Conservation (phyloP, 2,113 vertebrate genomes). For the Erythrolamprus reginae region DNA sequence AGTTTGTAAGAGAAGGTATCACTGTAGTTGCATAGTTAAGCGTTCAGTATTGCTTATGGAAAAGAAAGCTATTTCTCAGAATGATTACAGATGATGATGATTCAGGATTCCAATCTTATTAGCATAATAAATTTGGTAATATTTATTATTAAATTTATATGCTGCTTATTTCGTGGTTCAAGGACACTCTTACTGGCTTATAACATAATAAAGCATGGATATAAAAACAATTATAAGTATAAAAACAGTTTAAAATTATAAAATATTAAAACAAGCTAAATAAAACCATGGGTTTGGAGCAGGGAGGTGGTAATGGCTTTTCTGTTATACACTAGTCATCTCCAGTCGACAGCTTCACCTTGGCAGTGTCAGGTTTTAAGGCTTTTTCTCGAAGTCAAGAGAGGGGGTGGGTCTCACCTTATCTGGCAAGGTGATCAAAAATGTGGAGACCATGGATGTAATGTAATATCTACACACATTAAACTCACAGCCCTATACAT, state of each 20-base stretch:
- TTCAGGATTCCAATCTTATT: background rate
- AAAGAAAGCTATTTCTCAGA: background rate
- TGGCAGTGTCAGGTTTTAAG: background rate
- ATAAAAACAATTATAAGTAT: too few species aligned
- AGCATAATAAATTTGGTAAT: background rate
- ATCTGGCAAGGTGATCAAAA: background rate
- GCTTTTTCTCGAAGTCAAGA: background rate
- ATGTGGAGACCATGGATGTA: background rate
- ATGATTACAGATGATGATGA: background rate
- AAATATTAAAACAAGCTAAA: too few species aligned
- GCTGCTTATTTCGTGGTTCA: background rate
- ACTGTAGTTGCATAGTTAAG: background rate
- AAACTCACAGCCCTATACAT: background rate
- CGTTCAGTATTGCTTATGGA: background rate
- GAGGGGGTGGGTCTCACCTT: too few species aligned
- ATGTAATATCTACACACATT: background rate
- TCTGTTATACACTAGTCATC: too few species aligned
- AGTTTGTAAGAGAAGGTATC: too few species aligned
- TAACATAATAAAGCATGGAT: too few species aligned
- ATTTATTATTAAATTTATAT: background rate
- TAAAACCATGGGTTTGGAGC: too few species aligned
- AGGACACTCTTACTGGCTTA: too few species aligned
- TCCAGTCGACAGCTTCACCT: too few species aligned
- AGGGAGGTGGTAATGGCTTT: too few species aligned
- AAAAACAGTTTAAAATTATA: too few species aligned